Percentiles rank a stretch among this genome's conserved stretches.
Conservation (phyloP, 2,113 vertebrate species). For the Egretta garzetta region DNA sequence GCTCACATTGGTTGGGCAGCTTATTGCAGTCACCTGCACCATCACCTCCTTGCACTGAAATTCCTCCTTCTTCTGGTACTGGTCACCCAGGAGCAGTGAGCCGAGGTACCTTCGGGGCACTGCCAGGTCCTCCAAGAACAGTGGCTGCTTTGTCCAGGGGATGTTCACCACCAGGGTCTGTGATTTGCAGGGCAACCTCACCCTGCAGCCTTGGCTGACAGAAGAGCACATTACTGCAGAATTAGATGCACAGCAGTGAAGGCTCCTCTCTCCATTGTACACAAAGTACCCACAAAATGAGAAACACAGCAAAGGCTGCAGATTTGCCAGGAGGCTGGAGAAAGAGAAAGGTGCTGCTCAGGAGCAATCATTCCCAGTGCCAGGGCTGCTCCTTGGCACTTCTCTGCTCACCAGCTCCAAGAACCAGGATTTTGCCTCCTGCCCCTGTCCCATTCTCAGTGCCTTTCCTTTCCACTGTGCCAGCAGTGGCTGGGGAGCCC, state of each 20-base stretch:
- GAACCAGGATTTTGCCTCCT: background rate
- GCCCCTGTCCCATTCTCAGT: background rate
- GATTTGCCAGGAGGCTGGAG: background rate
- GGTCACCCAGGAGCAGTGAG: background rate
- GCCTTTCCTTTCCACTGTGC: background rate
- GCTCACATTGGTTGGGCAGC: background rate
- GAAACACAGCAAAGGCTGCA: background rate
- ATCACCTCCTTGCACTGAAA: background rate
- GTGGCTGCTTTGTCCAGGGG: background rate
- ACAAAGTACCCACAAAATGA: background rate
- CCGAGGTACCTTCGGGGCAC: background rate
- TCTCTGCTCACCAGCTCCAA: background rate
- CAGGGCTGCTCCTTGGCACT: background rate
- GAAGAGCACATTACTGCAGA: background rate
- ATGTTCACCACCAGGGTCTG: background rate
- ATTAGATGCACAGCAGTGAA: background rate
- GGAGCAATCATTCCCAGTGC: background rate
- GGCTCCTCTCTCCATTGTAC: background rate
- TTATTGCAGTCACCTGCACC: background rate
- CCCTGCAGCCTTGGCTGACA: background rate
- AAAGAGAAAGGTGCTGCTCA: background rate
- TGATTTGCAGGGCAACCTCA: background rate
- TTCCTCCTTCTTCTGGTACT: background rate
- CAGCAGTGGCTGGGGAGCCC: background rate
- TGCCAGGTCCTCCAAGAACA: fast-evolving